A percentile compares a stretch with the other conserved stretches of the same genome.
These are phyloP conservation scores for Balearica regulorum DNA, from an alignment of 2,797 vertebrate genomes.

Conservation along the genomic window DNA sequence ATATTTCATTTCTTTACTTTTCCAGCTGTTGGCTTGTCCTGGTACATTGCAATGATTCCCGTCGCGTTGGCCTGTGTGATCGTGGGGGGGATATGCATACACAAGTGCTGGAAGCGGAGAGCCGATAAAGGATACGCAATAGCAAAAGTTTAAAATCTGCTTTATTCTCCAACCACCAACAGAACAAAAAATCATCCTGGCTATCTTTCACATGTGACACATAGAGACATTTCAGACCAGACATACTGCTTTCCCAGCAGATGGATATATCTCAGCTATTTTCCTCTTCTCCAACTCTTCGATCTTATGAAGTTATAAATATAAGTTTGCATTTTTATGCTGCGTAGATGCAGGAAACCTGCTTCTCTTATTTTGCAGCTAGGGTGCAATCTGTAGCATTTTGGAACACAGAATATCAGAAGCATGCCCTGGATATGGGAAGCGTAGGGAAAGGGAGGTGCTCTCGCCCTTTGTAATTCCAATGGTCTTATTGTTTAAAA, in stretches of 20 bases:
- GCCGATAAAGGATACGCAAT: constrained; percentile 29
- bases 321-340: background rate
- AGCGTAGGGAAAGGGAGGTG: background rate
- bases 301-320: background rate
- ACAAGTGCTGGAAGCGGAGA: constrained; percentile 57
- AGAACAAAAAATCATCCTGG: background rate
- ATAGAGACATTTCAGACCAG: background rate
- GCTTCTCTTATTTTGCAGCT: background rate
- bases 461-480: background rate
- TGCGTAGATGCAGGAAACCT: background rate
- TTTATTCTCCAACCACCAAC: background rate
- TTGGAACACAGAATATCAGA: background rate
- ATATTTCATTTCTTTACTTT: constrained; percentile 13
- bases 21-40: constrained; percentile 69
- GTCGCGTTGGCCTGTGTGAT: constrained; percentile 41
- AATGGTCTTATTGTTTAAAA: background rate
- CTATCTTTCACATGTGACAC: background rate
- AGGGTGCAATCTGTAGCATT: background rate
- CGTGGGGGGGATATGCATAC: constrained; percentile 53
- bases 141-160: constrained; percentile 21
- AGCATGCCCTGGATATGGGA: background rate
- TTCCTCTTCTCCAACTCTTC: background rate
- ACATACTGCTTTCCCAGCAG: background rate
- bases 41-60: constrained; percentile 64
- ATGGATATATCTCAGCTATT: background rate